A percentile compares a stretch with the other conserved stretches of the same genome.
phyloP scores from a whole-genome alignment of 2,113 vertebrate species.

The Mesitornis unicolor region DNA sequence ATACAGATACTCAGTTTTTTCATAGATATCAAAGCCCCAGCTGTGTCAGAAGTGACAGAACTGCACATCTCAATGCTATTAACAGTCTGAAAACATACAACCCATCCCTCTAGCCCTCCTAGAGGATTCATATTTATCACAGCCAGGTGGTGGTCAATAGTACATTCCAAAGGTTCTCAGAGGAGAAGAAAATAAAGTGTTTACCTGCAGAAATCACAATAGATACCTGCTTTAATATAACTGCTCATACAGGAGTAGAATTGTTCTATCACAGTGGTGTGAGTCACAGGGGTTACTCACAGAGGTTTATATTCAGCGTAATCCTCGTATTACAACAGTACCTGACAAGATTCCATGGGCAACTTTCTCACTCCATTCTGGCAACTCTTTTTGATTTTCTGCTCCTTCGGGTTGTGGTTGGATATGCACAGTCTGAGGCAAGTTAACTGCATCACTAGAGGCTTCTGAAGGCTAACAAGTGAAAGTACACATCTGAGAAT shows the following conservation, averaged over 20 bases:
- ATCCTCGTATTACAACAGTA: conserved; percentile 32
- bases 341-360: conserved; percentile 93
- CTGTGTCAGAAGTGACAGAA: not conserved
- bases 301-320: not conserved
- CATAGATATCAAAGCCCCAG: not conserved
- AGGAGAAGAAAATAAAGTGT: not conserved
- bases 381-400: conserved; percentile 76
- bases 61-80: not conserved
- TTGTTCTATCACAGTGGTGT: not conserved
- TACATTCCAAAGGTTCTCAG: not conserved
- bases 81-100: not conserved
- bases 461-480: conserved; percentile 78
- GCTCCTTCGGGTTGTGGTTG: conserved; percentile 67
- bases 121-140: not conserved
- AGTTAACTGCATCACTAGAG: conserved; percentile 79
- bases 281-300: not conserved
- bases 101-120: not conserved
- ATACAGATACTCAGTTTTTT: not conserved
- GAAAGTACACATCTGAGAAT: not conserved
- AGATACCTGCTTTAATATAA: not conserved
- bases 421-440: conserved; percentile 85
- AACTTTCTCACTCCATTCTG: conserved; percentile 97
- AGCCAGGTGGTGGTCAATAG: not conserved
- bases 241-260: not conserved
- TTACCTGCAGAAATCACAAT: not conserved